Evolutionary conservation across 2,888 invertebrate species (phyloP).

Genomic region (Sycophila texana): DNA sequence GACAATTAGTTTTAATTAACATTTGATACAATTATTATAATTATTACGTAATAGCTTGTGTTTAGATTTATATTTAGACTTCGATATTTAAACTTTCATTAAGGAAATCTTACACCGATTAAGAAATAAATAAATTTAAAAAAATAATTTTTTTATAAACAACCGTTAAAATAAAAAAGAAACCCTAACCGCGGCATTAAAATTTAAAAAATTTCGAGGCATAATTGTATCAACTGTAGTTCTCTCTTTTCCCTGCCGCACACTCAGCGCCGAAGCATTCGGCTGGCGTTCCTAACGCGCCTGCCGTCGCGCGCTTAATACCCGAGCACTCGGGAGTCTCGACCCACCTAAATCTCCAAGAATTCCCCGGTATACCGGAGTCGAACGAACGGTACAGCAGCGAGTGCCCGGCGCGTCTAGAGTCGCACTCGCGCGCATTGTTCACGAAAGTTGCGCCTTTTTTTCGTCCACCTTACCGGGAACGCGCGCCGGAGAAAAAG

Average conservation of each 20-base stretch:
- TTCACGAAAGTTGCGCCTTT: conserved; percentile 1
- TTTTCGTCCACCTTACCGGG: not conserved
- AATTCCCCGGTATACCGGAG: conserved; percentile 2
- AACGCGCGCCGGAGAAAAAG: not conserved
- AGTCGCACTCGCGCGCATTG: conserved; percentile 21
- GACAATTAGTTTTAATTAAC: too few species aligned
- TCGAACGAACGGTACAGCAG: not conserved
- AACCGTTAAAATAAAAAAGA: too few species aligned
- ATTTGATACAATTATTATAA: too few species aligned
- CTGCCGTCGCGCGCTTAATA: conserved; percentile 16
- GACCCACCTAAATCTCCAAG: conserved; percentile 16
- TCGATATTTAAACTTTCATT: too few species aligned
- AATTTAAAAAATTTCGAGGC: not conserved
- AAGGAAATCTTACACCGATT: too few species aligned
- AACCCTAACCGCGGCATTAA: not conserved
- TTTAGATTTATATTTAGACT: too few species aligned
- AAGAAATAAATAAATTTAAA: too few species aligned
- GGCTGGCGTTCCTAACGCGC: conserved; percentile 25
- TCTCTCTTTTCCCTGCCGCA: not conserved
- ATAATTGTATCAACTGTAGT: not conserved
- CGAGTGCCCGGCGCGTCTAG: too few species aligned
- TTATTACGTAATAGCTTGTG: too few species aligned
- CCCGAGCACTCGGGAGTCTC: not conserved
- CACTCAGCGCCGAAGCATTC: not conserved
- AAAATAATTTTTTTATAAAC: too few species aligned